Evolutionary conservation across 2,113 vertebrate genomes (phyloP), one percentile per base, ranked within the genome.

Genomic region (Willisornis vidua): DNA sequence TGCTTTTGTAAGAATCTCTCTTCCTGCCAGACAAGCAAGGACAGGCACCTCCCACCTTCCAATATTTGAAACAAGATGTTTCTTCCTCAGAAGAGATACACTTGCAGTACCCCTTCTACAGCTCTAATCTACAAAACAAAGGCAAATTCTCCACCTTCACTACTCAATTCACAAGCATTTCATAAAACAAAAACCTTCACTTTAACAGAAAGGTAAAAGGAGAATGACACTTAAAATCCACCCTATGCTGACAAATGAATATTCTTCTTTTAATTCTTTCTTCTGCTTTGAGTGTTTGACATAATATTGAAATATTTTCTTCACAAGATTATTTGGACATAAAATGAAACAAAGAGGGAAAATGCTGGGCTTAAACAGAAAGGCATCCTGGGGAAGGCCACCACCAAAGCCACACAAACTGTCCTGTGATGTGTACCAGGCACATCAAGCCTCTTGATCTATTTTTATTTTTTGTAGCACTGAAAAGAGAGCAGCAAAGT

Each of bases 401-500:
- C 35, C 20, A 89, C 39, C 66, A 85, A 63, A 87, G 35, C 45
- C 86, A 72, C 48, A 52, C 33, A 49, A 52, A 72, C 66, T 85
- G 28, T 57, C 70, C 76, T 65, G 52, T 75, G 80, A 87, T 1
- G 3, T 51, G 12, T 9, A 10, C 35, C n/a, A 81, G 65, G 70
- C 58, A 85, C 65, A 46, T 33, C 71, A 78, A 89, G 73, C 25
- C 80, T 92, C 86, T 55, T 48, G 3, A 90, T 90, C 85, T 90
- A 86, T 74, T 96, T 96, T 91, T 55, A 46, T 62, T 85, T 86
- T 84, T 59, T 67, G 46, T 28, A 92, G 76, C 70, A 77, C 48
- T 55, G 66, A 81, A 67, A 83, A 83, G 65, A 93, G 35, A 87
- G 58, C 45, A 87, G 81, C 29, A 83, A 90, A 41, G 41, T 58